phyloP scores from a whole-genome alignment of 2,113 vertebrate genomes.

The Campylorhamphus procurvoides region DNA sequence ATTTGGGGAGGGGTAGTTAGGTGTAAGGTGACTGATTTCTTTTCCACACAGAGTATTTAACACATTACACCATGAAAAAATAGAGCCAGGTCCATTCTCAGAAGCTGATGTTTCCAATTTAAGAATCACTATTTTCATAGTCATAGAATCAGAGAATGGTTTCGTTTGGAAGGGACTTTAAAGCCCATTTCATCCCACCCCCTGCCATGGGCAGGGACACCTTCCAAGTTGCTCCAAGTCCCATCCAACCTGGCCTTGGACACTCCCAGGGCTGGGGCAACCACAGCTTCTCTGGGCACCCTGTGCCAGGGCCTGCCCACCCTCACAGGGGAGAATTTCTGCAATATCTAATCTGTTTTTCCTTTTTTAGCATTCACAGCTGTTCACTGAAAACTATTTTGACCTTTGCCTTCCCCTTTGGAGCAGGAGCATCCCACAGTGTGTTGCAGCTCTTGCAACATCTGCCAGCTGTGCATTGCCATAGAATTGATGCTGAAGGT shows the following conservation, averaged over 20 bases:
- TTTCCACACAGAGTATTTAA: background rate
- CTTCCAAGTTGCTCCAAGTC: background rate
- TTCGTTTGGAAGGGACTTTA: background rate
- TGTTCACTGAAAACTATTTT: background rate
- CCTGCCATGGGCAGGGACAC: background rate
- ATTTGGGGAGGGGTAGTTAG: background rate
- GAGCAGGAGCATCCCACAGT: background rate
- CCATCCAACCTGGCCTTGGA: fast-evolving
- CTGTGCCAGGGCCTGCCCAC: background rate
- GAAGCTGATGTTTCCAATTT: background rate
- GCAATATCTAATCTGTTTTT: background rate
- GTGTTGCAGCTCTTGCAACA: background rate
- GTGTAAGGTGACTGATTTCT: background rate
- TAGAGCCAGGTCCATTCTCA: background rate
- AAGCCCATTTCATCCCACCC: background rate
- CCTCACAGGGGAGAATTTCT: background rate
- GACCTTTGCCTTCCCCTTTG: background rate
- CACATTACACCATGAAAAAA: background rate
- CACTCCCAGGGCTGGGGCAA: background rate
- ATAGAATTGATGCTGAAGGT: fast-evolving
- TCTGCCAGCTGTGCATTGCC: background rate
- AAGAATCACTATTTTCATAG: background rate
- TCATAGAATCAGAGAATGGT: no score
- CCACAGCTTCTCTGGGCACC: background rate
- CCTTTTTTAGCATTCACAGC: background rate